A percentile compares a stretch with the other conserved stretches of the same genome.
phyloP scores from a whole-genome alignment of 2,797 vertebrate species.

The Champsocephalus esox region DNA sequence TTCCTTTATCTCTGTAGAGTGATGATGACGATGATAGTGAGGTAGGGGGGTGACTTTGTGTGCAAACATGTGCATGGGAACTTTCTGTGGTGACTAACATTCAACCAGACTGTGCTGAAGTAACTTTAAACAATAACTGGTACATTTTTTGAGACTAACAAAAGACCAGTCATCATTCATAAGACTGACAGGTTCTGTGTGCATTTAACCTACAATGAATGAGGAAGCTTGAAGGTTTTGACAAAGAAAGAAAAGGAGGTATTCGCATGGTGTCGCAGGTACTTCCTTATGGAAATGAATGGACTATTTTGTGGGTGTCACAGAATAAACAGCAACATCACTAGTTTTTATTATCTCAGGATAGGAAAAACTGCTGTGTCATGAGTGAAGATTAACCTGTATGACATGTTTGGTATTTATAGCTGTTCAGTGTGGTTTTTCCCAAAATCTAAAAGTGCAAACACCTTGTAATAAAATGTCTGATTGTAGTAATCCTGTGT shows the following conservation, averaged over 20 bases:
- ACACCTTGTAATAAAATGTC: neutral
- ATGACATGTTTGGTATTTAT: slow-evolving; percentile 1
- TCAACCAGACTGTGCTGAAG: slow-evolving; percentile 7
- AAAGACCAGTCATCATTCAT: slow-evolving; percentile 9
- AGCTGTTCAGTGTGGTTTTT: neutral
- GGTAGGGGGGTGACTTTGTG: slow-evolving; percentile 84
- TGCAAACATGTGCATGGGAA: slow-evolving; percentile 48
- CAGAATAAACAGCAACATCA: slow-evolving; percentile 1
- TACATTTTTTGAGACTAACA: slow-evolving; percentile 27
- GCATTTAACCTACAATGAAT: slow-evolving; percentile 33
- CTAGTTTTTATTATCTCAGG: slow-evolving; percentile 9
- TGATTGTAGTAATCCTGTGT: slow-evolving; percentile 12
- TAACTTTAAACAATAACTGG: slow-evolving; percentile 40
- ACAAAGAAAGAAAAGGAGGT: slow-evolving; percentile 7
- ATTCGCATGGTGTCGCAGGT: slow-evolving; percentile 28
- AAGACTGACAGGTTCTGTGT: slow-evolving; percentile 28
- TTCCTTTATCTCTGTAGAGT: slow-evolving; percentile 85
- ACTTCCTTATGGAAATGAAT: slow-evolving; percentile 46
- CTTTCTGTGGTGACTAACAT: slow-evolving; percentile 46
- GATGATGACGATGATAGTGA: slow-evolving; percentile 93
- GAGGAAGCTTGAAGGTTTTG: slow-evolving; percentile 38
- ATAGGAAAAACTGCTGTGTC: slow-evolving; percentile 17
- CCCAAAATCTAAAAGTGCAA: neutral
- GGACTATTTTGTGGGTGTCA: neutral
- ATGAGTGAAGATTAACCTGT: slow-evolving; percentile 22